phyloP scores from a whole-genome alignment of 2,113 vertebrate species.

The Monopterus albus region DNA sequence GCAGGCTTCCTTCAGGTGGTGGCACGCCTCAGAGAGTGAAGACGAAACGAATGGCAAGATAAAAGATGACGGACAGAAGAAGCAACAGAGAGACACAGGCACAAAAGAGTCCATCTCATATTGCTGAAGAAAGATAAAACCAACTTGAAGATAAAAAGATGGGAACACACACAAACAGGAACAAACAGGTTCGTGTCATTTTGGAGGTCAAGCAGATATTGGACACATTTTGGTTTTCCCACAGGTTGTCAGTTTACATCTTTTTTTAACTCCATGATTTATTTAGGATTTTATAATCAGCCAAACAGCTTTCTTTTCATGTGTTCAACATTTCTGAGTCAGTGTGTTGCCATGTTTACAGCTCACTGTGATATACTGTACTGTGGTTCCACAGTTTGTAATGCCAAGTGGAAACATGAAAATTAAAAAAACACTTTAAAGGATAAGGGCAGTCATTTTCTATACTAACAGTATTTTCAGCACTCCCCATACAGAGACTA shows the following conservation, averaged over 20 bases:
- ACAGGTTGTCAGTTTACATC: not conserved
- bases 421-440: too few species aligned
- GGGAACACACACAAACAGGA: not conserved
- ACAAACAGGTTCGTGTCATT: not conserved
- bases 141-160: not conserved
- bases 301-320: too few species aligned
- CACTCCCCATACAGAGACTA: too few species aligned
- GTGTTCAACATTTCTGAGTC: too few species aligned
- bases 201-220: not conserved
- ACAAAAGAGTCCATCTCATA: not conserved
- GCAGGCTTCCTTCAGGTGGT: slow-evolving; percentile 51
- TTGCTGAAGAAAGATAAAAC: slow-evolving; percentile 9
- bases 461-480: too few species aligned
- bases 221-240: not conserved
- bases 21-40: slow-evolving; percentile 39
- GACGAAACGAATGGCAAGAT: not conserved
- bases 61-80: slow-evolving; percentile 5
- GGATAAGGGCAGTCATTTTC: too few species aligned
- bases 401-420: too few species aligned
- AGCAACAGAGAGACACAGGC: not conserved
- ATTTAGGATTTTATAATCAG: too few species aligned
- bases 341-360: too few species aligned
- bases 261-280: too few species aligned
- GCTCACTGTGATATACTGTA: too few species aligned
- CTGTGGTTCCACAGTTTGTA: too few species aligned